Base-by-base conservation (phyloP, 2,113 vertebrate genomes). In the Vombatus ursinus region DNA sequence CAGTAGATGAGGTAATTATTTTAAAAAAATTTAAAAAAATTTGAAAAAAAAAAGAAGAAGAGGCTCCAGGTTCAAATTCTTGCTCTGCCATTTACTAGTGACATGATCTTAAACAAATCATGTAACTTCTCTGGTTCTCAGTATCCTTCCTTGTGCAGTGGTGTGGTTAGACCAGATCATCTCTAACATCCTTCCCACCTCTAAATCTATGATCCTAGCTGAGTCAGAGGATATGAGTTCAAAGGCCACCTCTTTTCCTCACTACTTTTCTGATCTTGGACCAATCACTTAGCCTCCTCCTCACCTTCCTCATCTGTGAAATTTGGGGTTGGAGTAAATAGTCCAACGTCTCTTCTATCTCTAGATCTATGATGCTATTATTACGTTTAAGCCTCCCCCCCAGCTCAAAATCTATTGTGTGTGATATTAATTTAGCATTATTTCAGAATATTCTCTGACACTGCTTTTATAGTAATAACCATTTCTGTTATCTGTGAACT, bases 401-500 rank as follows among this genome's bases (percentile, higher is more conserved):
- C 19, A 84, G 68, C 4, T 44, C 19, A 23, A 22, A 44, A 44
- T 44, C 4, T 44, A 44, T 84, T 84, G 22, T 22, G 0, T 22
- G 7, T 44, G 37, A 84, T 16, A 44, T 22, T 44, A n/a, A 77
- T 77, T 44, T 77, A 84, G 16, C n/a, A 44, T 44, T 23, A 84
- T 84, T 84, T 84, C 16, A 44, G 68, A 44, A 22, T 84, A 84
- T 77, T 77, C 16, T n/a, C 37, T 77, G 68, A 77, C 37, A n/a
- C 4, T 77, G 10, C 31, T 68, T 28, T 92, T 91, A n/a, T 23
- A 57, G 47, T 77, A 57, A 91, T 53, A 51, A 28, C 0, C 52
- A 44, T 92, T 94, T 97, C 53, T 93, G 51, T 90, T 68, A 61
- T 92, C 44, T 49, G 0, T 90, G 1, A 95, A 92, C 47, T 47